Evolutionary conservation across 2,113 vertebrate genomes (phyloP).

Genomic region (Rhinolophus sinicus): DNA sequence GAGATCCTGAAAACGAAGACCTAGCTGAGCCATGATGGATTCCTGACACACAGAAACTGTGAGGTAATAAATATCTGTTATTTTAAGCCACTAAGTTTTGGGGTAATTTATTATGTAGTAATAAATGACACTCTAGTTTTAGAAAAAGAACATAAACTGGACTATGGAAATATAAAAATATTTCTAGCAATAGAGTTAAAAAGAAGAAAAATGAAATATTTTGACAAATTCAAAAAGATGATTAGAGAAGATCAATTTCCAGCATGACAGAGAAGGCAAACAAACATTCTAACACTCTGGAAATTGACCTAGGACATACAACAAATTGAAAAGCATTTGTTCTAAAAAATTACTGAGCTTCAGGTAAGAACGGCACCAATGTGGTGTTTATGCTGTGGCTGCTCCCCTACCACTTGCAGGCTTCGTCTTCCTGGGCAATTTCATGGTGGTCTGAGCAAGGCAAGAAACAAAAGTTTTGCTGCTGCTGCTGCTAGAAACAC

Average conservation of each 20-base stretch:
- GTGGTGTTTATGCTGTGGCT: not conserved
- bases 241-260: not conserved
- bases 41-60: not conserved
- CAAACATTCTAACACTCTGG: not conserved
- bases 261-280: not conserved
- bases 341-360: not conserved
- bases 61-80: not conserved
- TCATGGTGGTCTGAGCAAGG: not conserved
- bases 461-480: not conserved
- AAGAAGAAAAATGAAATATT: not conserved
- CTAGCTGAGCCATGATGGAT: not conserved
- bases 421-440: not conserved
- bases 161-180: not conserved
- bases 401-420: not conserved
- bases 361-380: not conserved
- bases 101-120: not conserved
- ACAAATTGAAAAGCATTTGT: not conserved
- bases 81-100: not conserved
- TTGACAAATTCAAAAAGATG: not conserved
- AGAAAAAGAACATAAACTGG: not conserved
- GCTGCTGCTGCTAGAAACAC: not conserved
- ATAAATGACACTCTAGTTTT: not conserved
- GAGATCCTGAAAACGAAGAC: not conserved
- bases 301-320: not conserved
- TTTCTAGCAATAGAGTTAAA: not conserved